phyloP scores from a whole-genome alignment of 2,888 invertebrate genomes.

The Miltochrista miniata region DNA sequence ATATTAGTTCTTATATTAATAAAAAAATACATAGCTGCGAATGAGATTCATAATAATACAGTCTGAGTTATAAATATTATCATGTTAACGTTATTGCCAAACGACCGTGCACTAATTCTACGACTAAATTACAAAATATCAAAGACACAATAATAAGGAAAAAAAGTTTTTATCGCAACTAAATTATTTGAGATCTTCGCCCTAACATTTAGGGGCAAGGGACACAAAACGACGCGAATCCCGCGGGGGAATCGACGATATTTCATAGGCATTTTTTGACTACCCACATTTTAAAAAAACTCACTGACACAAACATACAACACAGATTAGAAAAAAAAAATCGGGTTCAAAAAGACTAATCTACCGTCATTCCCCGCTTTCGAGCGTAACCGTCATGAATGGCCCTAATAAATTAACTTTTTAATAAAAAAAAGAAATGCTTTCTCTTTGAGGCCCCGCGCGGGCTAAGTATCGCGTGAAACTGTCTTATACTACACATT shows the following conservation, averaged over 20 bases:
- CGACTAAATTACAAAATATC: constrained; percentile 54
- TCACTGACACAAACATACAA: constrained; percentile 17
- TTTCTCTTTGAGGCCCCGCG: constrained; percentile 68
- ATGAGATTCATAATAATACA: constrained; percentile 60
- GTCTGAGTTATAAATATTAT: constrained; percentile 45
- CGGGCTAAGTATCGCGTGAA: constrained; percentile 59
- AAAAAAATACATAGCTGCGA: constrained; percentile 57
- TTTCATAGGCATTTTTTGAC: constrained; percentile 13
- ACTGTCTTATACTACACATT: constrained; percentile 55
- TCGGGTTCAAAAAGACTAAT: constrained; percentile 18
- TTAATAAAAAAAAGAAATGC: constrained; percentile 64
- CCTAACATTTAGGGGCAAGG: constrained; percentile 56
- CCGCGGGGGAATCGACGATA: constrained; percentile 21
- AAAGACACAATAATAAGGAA: constrained; percentile 55
- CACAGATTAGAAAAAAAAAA: constrained; percentile 7
- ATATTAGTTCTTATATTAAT: constrained; percentile 36
- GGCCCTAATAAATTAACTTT: constrained; percentile 42
- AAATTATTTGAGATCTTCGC: constrained; percentile 80
- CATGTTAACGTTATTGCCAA: constrained; percentile 60
- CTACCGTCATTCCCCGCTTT: constrained; percentile 23
- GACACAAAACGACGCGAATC: constrained; percentile 34
- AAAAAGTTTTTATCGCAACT: constrained; percentile 54
- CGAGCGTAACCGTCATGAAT: constrained; percentile 29
- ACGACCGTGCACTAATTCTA: constrained; percentile 74
- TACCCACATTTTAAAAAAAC: constrained; percentile 20